Evolutionary conservation across 1,140 invertebrate genomes (phyloP), one percentile per base, ranked within the genome.

Genomic region (Chionoecetes opilio): DNA sequence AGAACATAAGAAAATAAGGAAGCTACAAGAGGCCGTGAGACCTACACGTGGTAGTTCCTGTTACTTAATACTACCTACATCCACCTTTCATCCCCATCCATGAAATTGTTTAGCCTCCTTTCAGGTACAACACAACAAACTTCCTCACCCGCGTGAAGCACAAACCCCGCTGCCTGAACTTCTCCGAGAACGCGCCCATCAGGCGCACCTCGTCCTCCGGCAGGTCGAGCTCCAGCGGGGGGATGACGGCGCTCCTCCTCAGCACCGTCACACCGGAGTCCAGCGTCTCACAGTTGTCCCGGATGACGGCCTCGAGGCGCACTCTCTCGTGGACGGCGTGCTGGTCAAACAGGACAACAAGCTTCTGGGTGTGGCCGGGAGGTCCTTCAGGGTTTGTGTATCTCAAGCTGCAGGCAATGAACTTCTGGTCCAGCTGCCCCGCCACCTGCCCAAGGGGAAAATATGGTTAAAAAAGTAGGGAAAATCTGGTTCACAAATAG

Each of bases 321-420:
- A 98, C 97, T 97, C 98, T 97, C 97, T 98, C 98, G 97, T 98
- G 98, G 34, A 98, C 98, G 89, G 98, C 98, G 97, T 98, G 98
- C 96, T 98, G 98, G 97, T 98, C 98, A 96, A 98, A 98, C 38
- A 98, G 96, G 3, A 98, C 97, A 29, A 98, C 95, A 89, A 97
- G 97, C 94, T 97, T 91, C 21, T 93, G 90, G 37, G 35, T n/a
- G 32, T n/a, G 14, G 14, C 32, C 38, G 8, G 37, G 37, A 5
- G 90, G 21, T 29, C 34, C 3, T 5, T 94, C 82, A n/a, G 21
- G 17, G 34, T 46, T 29, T 14, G 41, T 21, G 32, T 94, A 96
- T 90, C 97, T 96, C 84, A 97, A 96, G 29, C 97, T 93, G 96
- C 97, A 97, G 1, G 96, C 97, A 96, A 98, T 98, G 96, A 98